Base-by-base conservation (phyloP, 1,140 invertebrate species). In the Lerema accius region DNA sequence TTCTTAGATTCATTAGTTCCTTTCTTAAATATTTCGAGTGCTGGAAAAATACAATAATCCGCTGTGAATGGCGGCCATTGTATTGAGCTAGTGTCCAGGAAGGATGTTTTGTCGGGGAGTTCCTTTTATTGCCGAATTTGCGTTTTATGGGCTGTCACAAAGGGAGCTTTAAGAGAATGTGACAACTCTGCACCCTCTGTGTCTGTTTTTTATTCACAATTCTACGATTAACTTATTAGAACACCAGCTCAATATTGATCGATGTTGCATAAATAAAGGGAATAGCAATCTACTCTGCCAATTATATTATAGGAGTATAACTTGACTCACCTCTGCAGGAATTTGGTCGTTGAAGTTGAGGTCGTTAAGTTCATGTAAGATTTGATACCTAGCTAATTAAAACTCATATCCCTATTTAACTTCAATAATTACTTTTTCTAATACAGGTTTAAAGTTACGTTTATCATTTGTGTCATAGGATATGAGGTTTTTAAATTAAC, bases 41-140 rank as follows among this genome's bases (percentile, higher is more conserved):
- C 70, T 82, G 80, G 82, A 90, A 88, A 88, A 88, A 89, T 89
- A 88, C 79, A 90, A 89, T 89, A 89, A 90, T 88, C 83, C 74
- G 67, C 65, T 73, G 71, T 82, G 88, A 89, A 87, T 87, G 71
- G 82, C 73, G 66, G 75, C 67, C 62, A 86, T 89, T 90, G 85
- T 89, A 84, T 89, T 84, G 82, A 86, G 78, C 77, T 85, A 80
- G 81, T 90, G 88, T 90, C 88, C 88, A 89, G 86, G 86, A 89
- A 86, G 86, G 78, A 84, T 89, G 84, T 89, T 90, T 86, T 85
- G 80, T 81, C 76, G 74, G 84, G 77, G 84, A 77, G 78, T 79
- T 84, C 84, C 81, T 90, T 90, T 90, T 90, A 90, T 88, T 87
- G 85, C 80, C 77, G 81, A 89, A 89, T 90, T 90, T 90, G 85